Base-by-base conservation (phyloP, 2,797 vertebrate species). In the Sebastes iracundus region DNA sequence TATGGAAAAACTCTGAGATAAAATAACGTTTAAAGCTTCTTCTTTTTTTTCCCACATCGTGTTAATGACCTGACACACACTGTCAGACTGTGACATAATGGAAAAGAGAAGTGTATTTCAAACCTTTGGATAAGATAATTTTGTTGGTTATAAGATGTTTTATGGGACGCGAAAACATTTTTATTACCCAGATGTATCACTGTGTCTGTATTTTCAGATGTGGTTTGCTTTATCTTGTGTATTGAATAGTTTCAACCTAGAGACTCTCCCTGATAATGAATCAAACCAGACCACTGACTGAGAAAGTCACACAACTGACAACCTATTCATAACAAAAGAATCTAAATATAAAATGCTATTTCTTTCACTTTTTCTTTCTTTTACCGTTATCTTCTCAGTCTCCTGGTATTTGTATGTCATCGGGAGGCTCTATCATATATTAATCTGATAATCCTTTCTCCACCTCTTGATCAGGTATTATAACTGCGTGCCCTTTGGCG, bases 401-500 rank as follows among this genome's bases (percentile, higher is more conserved):
- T 30, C 4, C 6, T 62, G 30, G 14, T 13, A 35, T 77, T 59
- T 72, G 10, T 46, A n/a, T 25, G 13, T 53, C 63, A 42, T 23
- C 18, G 6, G 11, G 4, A 74, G 16, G 1, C 25, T 61, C 5
- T 8, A 3, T 69, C 4, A 3, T n/a, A 14, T 20, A 35, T 38
- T 22, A 7, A 62, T 83, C 59, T 65, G 9, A 46, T 73, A 0
- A 33, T 74, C 7, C 59, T 49, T 28, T 74, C 30, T n/a, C 2
- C 11, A 0, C 42, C n/a, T 64, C 20, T 22, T 18, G 4, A 52
- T 13, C 94, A 99, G 99, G 95, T 99, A 99, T 84, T 99, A 99
- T 92, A 99, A 99, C 87, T 99, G 97, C 3, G 96, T 98, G 87
- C 97, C 98, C 0, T 98, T 99, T 92, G 93, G 96, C 7, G 97